phyloP scores from a whole-genome alignment of 2,113 vertebrate species.

The Semicossyphus pulcher region DNA sequence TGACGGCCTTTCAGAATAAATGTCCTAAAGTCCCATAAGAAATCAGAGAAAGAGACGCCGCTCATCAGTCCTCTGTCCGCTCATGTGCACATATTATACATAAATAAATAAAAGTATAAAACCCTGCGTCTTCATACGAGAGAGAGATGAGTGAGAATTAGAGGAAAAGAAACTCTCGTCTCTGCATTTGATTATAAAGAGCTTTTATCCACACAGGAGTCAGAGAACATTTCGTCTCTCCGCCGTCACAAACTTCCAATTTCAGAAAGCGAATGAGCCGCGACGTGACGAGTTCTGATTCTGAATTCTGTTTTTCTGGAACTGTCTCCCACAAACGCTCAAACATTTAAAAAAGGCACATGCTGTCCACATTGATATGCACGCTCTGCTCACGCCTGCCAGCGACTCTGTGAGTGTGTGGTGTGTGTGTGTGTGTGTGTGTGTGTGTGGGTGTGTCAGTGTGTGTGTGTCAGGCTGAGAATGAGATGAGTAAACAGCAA shows the following conservation, averaged over 20 bases:
- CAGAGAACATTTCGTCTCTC: not conserved
- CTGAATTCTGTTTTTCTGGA: not conserved
- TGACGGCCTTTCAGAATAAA: too few relatives aligned
- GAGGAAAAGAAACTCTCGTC: not conserved
- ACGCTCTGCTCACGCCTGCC: not conserved
- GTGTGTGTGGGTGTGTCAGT: not conserved
- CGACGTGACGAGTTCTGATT: not conserved
- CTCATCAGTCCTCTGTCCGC: too few relatives aligned
- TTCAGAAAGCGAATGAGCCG: not conserved
- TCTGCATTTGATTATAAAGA: not conserved
- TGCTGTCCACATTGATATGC: conserved; percentile 2
- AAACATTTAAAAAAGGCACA: not conserved
- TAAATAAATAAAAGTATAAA: too few relatives aligned
- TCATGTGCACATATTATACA: too few relatives aligned
- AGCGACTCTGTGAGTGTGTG: not conserved
- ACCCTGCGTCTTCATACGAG: not conserved
- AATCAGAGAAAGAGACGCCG: too few relatives aligned
- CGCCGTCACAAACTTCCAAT: not conserved
- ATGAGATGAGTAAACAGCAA: conserved; percentile 67
- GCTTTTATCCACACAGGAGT: not conserved
- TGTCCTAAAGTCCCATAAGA: too few relatives aligned
- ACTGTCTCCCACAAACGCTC: not conserved
- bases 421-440: conserved; percentile 1
- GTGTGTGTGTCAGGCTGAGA: conserved; percentile 30
- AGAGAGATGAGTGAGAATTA: not conserved